phyloP scores from a whole-genome alignment of 2,888 invertebrate species.

The Zelleria hepariella region DNA sequence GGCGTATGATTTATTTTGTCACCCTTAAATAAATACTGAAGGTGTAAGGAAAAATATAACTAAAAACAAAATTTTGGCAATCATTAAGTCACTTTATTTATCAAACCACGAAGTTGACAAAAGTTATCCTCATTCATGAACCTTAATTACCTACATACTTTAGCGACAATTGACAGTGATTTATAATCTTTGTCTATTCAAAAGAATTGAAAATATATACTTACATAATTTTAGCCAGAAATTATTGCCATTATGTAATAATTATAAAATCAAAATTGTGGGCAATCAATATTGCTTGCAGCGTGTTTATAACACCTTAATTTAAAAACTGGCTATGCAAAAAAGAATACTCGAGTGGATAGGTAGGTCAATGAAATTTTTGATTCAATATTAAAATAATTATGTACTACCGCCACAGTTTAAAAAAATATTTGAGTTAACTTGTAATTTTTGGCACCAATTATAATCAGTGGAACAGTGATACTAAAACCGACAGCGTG shows the following conservation, averaged over 20 bases:
- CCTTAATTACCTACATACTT: conserved; percentile 10
- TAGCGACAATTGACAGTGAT: conserved; percentile 17
- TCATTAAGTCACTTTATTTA: conserved; percentile 64
- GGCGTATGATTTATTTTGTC: neutral
- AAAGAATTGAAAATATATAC: neutral
- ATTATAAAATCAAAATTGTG: too few species aligned
- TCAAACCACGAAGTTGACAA: conserved; percentile 65
- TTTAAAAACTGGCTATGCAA: neutral
- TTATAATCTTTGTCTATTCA: conserved; percentile 12
- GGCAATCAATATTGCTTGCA: neutral
- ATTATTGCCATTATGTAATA: neutral
- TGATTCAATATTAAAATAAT: neutral
- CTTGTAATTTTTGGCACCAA: neutral
- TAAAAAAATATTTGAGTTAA: neutral
- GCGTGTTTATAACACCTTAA: neutral
- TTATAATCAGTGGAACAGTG: neutral
- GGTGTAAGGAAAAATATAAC: neutral
- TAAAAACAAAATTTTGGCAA: conserved; percentile 20
- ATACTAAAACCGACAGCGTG: neutral
- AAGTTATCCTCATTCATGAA: conserved; percentile 65
- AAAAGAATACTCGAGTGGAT: neutral
- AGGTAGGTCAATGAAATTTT: neutral
- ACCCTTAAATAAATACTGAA: neutral
- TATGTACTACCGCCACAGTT: neutral
- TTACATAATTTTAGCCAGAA: neutral